A percentile compares a stretch with the other conserved stretches of the same genome.
phyloP scores from a whole-genome alignment of 2,113 vertebrate genomes.

The Crotalus tigris region DNA sequence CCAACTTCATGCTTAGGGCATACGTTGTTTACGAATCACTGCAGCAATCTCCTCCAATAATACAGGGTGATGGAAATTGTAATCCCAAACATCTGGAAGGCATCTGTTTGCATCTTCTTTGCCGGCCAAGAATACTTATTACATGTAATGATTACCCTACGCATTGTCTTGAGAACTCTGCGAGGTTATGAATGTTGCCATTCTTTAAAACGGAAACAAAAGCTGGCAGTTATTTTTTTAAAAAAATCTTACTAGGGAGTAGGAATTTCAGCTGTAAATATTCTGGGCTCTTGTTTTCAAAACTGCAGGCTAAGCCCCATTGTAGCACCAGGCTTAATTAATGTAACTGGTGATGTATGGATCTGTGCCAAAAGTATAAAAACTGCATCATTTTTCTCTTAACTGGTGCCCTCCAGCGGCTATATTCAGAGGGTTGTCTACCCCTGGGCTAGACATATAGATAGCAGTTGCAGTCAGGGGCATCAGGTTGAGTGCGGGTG shows the following conservation, averaged over 20 bases:
- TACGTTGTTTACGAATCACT: neutral
- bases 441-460: neutral
- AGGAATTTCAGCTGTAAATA: neutral
- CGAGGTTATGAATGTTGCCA: neutral
- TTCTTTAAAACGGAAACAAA: neutral
- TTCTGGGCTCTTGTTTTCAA: too few species aligned
- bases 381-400: constrained; percentile 12
- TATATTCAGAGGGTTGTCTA: neutral
- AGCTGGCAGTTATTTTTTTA: neutral
- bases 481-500: neutral
- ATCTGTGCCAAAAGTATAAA: neutral
- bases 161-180: neutral
- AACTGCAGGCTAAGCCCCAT: neutral
- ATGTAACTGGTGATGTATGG: neutral
- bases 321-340: fast-evolving
- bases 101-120: neutral
- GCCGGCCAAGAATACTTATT: neutral
- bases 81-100: neutral
- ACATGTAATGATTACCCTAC: neutral
- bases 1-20: neutral
- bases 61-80: neutral
- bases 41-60: neutral
- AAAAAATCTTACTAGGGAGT: neutral
- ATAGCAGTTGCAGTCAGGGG: neutral
- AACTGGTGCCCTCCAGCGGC: neutral